These are phyloP conservation scores for Lucifuga dentata DNA, from an alignment of 2,113 vertebrate genomes.

Conservation along the genomic window DNA sequence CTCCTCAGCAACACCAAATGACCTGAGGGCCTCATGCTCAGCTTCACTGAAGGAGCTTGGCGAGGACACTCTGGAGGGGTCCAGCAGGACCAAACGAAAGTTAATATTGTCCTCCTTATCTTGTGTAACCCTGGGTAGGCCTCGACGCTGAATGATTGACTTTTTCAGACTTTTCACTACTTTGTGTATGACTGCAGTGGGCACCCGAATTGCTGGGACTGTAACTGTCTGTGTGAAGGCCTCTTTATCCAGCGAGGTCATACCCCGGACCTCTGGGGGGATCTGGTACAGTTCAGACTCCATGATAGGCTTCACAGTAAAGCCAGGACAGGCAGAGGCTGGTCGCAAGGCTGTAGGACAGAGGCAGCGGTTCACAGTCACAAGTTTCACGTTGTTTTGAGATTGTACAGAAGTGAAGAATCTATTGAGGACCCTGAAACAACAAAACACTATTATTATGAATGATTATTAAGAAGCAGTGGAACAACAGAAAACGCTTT, in stretches of 20 bases:
- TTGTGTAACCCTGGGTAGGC: constrained; percentile 89
- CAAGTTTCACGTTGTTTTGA: constrained; percentile 18
- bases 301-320: constrained; percentile 51
- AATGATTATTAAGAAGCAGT: too few relatives aligned
- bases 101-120: constrained; percentile 79
- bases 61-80: constrained; percentile 84
- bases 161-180: constrained; percentile 87
- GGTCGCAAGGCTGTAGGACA: background rate
- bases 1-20: constrained; percentile 81
- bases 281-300: constrained; percentile 84
- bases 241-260: constrained; percentile 89
- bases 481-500: too few relatives aligned
- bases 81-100: constrained; percentile 84
- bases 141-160: constrained; percentile 85
- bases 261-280: constrained; percentile 88
- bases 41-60: constrained; percentile 81
- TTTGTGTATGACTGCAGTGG: constrained; percentile 82
- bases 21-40: constrained; percentile 82
- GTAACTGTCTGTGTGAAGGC: constrained; percentile 89
- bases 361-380: background rate
- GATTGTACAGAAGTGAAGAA: constrained; percentile 21
- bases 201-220: constrained; percentile 89
- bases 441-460: constrained; percentile 1
- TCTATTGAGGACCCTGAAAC: constrained; percentile 53
- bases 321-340: background rate